Evolutionary conservation across 1,140 invertebrate species (phyloP), one percentile per base, ranked within the genome.

Genomic region (Trichonephila clavipes): DNA sequence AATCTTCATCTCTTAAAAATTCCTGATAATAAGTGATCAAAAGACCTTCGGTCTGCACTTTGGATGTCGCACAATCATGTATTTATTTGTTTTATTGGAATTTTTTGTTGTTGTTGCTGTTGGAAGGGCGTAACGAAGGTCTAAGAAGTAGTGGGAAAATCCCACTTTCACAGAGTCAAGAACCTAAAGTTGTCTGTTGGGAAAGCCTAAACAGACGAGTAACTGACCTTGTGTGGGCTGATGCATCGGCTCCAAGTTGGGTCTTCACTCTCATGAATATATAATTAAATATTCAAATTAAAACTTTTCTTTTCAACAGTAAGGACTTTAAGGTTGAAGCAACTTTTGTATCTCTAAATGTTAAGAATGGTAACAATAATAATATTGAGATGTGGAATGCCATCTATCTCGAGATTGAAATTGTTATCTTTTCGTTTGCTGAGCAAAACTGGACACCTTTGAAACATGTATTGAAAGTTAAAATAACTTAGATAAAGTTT

Each of bases 181-280:
- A 85, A 85, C 82, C 82, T 85, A 85, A 51, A 59, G 72, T 77
- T 85, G 58, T 58, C 82, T 85, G 82, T 19, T 85, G 82, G 72
- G 34, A 77, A 77, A 51, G 58, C 58, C 58, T 28, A 85, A 85
- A 58, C 7, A 58, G 28, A 24, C 21, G 44, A 85, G 82, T 59
- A 85, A 85, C 82, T 85, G 82, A 85, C 82, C 82, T 85, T 85
- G 82, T 85, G 82, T 85, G 82, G 82, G 82, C 44, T 59, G 82
- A 85, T 85, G 21, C 82, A 85, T 85, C 58, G 82, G 82, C 82
- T 85, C 82, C 82, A 59, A 85, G 82, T 85, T 59, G 82, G 44
- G 44, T 51, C 58, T 85, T 85, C 58, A 85, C 44, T 85, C 82
- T 85, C 58, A 51, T 85, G 82, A 77, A 77, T 77, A 77, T 77